These are phyloP conservation scores for Lytechinus variegatus DNA, from an alignment of 35 echinoderm and acorn worm genomes.

Conservation along the genomic window DNA sequence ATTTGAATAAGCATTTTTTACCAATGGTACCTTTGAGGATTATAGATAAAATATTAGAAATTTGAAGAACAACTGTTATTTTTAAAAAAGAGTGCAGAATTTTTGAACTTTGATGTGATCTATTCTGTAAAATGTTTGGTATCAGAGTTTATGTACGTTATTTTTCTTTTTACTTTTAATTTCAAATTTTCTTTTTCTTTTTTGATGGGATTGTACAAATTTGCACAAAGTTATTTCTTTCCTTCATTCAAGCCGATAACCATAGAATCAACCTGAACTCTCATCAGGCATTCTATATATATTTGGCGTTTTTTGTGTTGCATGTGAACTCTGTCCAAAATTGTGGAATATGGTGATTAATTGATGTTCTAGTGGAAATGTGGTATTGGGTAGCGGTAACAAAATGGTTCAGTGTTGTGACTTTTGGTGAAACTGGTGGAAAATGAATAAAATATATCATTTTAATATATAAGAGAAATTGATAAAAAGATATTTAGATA, in stretches of 20 bases:
- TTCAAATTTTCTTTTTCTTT: constrained; percentile 33
- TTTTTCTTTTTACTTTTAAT: background rate
- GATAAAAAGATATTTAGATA: background rate
- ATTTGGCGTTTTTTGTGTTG: background rate
- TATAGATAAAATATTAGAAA: constrained; percentile 46
- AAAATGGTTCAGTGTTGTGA: constrained; percentile 39
- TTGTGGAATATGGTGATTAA: constrained; percentile 27
- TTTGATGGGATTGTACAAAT: constrained; percentile 47
- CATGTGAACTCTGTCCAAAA: constrained; percentile 4
- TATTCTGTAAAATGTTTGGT: constrained; percentile 45
- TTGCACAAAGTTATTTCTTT: constrained; percentile 38
- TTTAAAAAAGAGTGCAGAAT: constrained; percentile 40
- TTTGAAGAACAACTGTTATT: constrained; percentile 43
- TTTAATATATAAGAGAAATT: constrained; percentile 15
- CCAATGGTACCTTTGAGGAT: constrained; percentile 44
- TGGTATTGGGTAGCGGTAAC: constrained; percentile 19
- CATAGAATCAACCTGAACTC: background rate
- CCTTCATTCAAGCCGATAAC: background rate
- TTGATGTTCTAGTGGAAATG: constrained; percentile 6
- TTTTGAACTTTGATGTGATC: constrained; percentile 10
- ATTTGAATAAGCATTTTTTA: constrained; percentile 48
- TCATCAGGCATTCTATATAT: constrained; percentile 14
- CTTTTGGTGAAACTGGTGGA: constrained; percentile 13
- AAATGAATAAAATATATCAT: background rate
- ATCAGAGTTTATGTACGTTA: background rate